Evolutionary conservation across 2,888 invertebrate species (phyloP).

Genomic region (Stictocephala bisonia): DNA sequence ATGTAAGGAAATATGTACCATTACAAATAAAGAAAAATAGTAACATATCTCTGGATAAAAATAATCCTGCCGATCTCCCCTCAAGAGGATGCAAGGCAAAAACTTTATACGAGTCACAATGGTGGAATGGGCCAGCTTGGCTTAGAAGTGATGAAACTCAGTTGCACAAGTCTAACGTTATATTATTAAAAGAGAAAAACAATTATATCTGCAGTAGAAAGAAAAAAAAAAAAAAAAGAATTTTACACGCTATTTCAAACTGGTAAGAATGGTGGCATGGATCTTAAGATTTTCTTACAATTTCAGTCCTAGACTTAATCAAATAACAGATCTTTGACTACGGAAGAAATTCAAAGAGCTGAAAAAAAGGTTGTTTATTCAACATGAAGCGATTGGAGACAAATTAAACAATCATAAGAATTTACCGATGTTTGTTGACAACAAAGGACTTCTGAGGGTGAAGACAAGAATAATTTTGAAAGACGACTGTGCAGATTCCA

Average conservation of each 20-base stretch:
- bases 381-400: conserved; percentile 1
- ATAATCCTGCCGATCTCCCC: conserved; percentile 61
- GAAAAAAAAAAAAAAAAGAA: not conserved
- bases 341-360: no score
- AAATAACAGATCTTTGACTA: not conserved
- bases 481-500: conserved; percentile 2
- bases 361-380: conserved; percentile 8
- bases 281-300: conserved; percentile 4
- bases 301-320: not conserved
- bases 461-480: conserved; percentile 15
- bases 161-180: conserved; percentile 54
- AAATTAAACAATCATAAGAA: no score
- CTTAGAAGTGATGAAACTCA: conserved; percentile 49
- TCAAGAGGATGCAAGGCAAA: conserved; percentile 60
- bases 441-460: conserved; percentile 17
- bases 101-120: conserved; percentile 57
- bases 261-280: not conserved
- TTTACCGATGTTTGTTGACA: not conserved
- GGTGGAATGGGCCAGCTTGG: conserved; percentile 62
- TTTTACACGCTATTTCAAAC: not conserved
- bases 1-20: conserved; percentile 44
- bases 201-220: not conserved
- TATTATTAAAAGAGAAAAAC: conserved; percentile 22
- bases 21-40: conserved; percentile 54
- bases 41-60: conserved; percentile 58